Evolutionary conservation across 2,888 invertebrate species (phyloP).

Genomic region (Nineta flava): DNA sequence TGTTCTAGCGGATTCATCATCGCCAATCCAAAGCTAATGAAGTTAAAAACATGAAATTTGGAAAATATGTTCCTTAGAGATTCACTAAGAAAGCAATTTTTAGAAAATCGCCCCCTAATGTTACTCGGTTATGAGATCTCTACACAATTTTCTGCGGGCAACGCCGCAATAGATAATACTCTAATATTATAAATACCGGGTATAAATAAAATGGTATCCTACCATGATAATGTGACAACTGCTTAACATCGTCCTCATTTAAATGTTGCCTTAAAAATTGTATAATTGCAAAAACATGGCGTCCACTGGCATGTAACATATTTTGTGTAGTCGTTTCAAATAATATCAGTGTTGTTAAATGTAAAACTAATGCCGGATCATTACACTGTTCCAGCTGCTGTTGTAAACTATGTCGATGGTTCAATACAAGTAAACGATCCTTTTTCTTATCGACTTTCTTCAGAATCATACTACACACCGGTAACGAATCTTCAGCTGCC

Average conservation of each 20-base stretch:
- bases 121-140: no score
- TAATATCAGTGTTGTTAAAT: conserved; percentile 59
- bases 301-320: conserved; percentile 84
- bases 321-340: conserved; percentile 67
- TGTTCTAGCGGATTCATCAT: no score
- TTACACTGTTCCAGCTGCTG: conserved; percentile 58
- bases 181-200: no score
- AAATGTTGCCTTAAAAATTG: conserved; percentile 53
- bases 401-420: conserved; percentile 66
- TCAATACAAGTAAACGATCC: conserved; percentile 56
- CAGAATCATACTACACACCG: conserved; percentile 59
- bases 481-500: conserved; percentile 54
- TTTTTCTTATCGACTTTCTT: conserved; percentile 86
- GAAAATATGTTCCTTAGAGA: no score
- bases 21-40: no score
- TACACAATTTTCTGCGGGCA: no score
- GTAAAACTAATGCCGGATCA: conserved; percentile 65
- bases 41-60: no score
- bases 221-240: conserved; percentile 67
- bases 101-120: no score
- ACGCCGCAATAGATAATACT: no score
- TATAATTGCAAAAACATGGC: conserved; percentile 74
- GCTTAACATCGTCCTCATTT: conserved; percentile 42
- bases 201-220: no score
- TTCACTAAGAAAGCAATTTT: no score